Evolutionary conservation across 2,113 vertebrate species (phyloP).

Genomic region (Eclectus roratus): DNA sequence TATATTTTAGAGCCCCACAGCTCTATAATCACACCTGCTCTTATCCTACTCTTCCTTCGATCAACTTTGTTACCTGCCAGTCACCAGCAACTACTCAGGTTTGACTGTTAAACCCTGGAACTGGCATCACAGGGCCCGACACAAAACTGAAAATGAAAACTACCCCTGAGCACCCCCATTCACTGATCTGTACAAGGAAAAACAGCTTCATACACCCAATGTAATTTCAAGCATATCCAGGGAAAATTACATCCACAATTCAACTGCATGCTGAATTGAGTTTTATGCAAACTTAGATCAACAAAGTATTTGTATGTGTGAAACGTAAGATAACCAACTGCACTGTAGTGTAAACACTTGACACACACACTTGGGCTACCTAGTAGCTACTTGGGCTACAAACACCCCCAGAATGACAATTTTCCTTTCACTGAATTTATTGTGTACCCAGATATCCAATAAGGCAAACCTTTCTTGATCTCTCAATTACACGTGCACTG

Average conservation of each 20-base stretch:
- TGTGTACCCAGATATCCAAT: not conserved
- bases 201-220: not conserved
- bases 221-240: not conserved
- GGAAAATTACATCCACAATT: not conserved
- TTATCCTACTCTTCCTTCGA: not conserved
- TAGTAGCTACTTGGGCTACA: not conserved
- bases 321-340: not conserved
- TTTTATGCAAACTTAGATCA: not conserved
- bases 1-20: not conserved
- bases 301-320: not conserved
- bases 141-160: not conserved
- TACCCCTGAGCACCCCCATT: not conserved
- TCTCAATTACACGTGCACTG: not conserved
- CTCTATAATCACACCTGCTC: not conserved
- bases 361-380: not conserved
- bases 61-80: not conserved
- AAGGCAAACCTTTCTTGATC: constrained; percentile 2
- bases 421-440: not conserved
- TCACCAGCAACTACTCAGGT: not conserved
- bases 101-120: not conserved
- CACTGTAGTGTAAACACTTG: not conserved
- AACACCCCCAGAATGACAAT: not conserved
- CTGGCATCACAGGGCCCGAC: accelerated
- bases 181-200: not conserved
- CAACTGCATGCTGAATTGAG: not conserved